Evolutionary conservation across 2,888 invertebrate species (phyloP), one percentile per base, ranked within the genome.

Genomic region (Lagria hirta): DNA sequence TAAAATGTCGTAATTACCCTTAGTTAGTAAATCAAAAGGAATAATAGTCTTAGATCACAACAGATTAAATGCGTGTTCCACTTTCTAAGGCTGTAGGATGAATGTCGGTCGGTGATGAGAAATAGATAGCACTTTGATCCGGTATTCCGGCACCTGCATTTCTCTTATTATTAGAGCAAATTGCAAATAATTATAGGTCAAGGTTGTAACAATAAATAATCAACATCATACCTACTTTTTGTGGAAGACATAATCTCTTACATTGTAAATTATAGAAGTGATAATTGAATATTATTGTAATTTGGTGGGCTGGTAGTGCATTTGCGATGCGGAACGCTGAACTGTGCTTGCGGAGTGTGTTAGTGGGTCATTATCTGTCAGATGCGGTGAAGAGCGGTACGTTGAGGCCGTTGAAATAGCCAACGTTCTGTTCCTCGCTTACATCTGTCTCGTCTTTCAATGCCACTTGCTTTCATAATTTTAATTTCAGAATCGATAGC

Each of bases 301-400:
- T 15, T 18, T 30, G 14, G 48, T 49, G 40, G 36, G 51, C 48
- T 24, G 47, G 47, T 38, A 49, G 51, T 51, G 54, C 50, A 54
- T 41, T 53, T 32, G 43, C 44, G 38, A 60, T 60, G 58, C 61
- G 57, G 62, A 60, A 48, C 61, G 61, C 53, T 64, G 61, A 67
- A 66, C 66, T 65, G 64, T 63, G 62, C 62, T 60, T 58, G 52
- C 57, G 59, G 61, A 69, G 70, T 70, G 61, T 70, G 71, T 71
- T 65, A 71, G 69, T 71, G 49, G 71, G 71, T 70, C 71, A 66
- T 55, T 63, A 59, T 63, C 64, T 58, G 61, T 65, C 64, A 64
- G 63, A 62, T 66, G 65, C 61, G 56, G 55, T 51, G 50, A 57
- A 43, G 52, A 50, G 45, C 46, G 44, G 48, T 37, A 28, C 14